Base-by-base conservation (phyloP, 1,140 invertebrate genomes). In the Oscheius sp. region DNA sequence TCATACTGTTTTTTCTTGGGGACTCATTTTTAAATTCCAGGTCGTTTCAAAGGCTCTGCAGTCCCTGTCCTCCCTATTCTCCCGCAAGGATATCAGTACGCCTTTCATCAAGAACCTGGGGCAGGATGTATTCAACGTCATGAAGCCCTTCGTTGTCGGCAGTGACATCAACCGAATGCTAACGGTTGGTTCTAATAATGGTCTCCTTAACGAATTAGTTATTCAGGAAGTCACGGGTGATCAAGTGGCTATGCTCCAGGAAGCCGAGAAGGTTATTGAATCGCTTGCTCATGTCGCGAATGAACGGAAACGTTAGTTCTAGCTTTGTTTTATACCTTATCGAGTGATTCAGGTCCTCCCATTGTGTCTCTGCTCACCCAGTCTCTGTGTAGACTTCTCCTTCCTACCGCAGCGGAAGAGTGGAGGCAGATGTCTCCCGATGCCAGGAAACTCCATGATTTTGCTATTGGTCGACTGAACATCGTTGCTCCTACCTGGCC, bases 21-120 rank as follows among this genome's bases (percentile, higher is more conserved):
- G 13, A 63, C 4, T 32, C 13, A 31, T 26, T 20, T n/a, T 29
- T 65, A 2, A 13, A 45, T 79, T 75, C 29, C 76, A 91, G 88
- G 88, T 92, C 0, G 89, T 89, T 82, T 80, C 92, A 28, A 91
- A 91, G 82, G 91, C 91, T 80, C 88, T 92, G 32, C 90, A 92
- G 84, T 91, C 90, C 1, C 85, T 92, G 15, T 88, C 88, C 75
- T 90, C 90, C 0, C 89, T 93, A 61, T 91, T 92, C 79, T 85
- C 88, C 20, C 90, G 91, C 81, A 87, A 91, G 88, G 88, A 92
- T 45, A 68, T 80, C 3, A 46, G 68, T 18, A 49, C 61, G 18
- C 55, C 71, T 4, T 83, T 63, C 64, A 68, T 81, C 23, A 52
- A 58, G n/a, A 77, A 83, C 26, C 61, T 81, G 45, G 81, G 76